Evolutionary conservation across 2,797 vertebrate species (phyloP).

Genomic region (Hyperoplus immaculatus): DNA sequence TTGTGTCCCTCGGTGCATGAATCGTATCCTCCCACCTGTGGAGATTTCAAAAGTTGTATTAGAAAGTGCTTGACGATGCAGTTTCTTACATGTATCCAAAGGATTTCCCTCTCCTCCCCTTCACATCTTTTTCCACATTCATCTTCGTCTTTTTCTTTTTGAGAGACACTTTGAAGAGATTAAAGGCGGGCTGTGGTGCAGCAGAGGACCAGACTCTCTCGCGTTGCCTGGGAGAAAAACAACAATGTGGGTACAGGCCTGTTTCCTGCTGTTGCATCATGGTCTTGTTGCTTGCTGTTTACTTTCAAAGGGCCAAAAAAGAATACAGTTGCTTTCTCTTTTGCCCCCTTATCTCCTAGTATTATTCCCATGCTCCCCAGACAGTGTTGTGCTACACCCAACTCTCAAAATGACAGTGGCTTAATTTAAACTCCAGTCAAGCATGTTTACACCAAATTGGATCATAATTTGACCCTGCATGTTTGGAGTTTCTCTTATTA

Average conservation of each 20-base stretch:
- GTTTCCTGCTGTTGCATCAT: constrained; percentile 75
- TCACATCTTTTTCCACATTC: constrained; percentile 19
- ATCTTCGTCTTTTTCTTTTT: constrained; percentile 37
- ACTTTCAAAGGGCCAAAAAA: constrained; percentile 61
- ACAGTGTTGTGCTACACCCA: neutral
- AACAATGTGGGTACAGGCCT: constrained; percentile 51
- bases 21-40: constrained; percentile 67
- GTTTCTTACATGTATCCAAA: constrained; percentile 30
- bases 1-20: constrained; percentile 72
- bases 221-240: constrained; percentile 41
- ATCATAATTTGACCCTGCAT: neutral
- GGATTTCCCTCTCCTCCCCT: constrained; percentile 14
- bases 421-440: constrained; percentile 24
- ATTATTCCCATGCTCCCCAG: constrained; percentile 14
- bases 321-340: constrained; percentile 38
- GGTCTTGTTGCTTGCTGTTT: constrained; percentile 53
- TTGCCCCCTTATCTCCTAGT: constrained; percentile 2
- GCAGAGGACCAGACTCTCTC: constrained; percentile 36
- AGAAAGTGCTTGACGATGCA: constrained; percentile 59
- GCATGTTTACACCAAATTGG: neutral
- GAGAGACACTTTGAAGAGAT: constrained; percentile 50
- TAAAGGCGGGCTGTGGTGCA: constrained; percentile 39
- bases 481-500: neutral
- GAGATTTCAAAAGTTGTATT: constrained; percentile 62
- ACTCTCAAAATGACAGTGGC: constrained; percentile 25